Evolutionary conservation across 2,888 invertebrate species (phyloP), one percentile per base, ranked within the genome.

Genomic region (Monochamus alternatus): DNA sequence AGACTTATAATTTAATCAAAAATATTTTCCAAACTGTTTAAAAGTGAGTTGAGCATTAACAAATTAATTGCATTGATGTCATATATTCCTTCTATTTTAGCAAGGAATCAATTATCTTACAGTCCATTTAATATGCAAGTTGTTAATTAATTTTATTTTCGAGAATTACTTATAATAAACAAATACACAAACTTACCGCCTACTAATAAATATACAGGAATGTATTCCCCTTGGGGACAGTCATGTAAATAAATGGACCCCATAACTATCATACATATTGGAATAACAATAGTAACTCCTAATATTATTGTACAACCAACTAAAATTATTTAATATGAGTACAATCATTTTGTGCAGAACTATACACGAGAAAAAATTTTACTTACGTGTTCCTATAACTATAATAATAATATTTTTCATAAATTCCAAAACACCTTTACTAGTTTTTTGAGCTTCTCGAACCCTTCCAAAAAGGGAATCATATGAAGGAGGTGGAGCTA

Each of bases 171-270:
- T 22, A 22, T 22, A 22, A 22, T 22, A 22, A 38, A 38, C 38
- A 38, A 22, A 22, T 38, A 38, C 7, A 5, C 7, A 73, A 62
- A 81, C 86, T 85, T 82, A 85, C 93, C 93, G 82, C 92, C 93
- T 77, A 94, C 93, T 81, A 94, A 88, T 83, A 94, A 89, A 87
- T 93, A 94, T 68, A 93, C 91, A 38, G 94, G 94, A 87, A 94
- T 93, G 87, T 92, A 93, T 85, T 91, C 91, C 78, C 93, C 92
- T 82, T 91, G 91, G 1, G 92, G 93, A 86, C 94, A 94, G 75
- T 93, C 91, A 84, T 93, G 87, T 79, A 93, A 88, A 87, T 93
- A 93, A 59, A 92, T 86, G 38, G 91, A 90, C 66, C 93, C 94
- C 85, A 94, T 92, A 30, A 92, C 90, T 81, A 94, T 92, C 94